Evolutionary conservation across 2,797 vertebrate species (phyloP), one percentile per base, ranked within the genome.

Genomic region (Melanotaenia parkinsoni): DNA sequence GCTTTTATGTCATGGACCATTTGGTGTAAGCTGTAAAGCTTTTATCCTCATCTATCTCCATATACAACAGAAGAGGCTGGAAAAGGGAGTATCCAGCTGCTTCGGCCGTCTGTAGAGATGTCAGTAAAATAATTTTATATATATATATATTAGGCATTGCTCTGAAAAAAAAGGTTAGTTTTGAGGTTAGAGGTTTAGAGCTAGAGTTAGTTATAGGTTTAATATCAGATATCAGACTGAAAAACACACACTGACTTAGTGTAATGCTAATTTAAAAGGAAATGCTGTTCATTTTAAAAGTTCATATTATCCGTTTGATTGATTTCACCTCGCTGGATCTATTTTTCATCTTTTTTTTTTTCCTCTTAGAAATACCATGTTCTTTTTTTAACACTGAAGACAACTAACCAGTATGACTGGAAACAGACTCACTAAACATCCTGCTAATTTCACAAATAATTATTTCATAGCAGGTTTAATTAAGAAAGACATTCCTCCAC

Each of bases 11-110:
- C 85, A 82, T 69, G 72, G 71, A 61, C 80, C 77, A 84, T 90
- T 85, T 87, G 79, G 58, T 89, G 70, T 58, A 56, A 72, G 86
- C 79, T 38, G 82, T 83, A 85, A 91, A 88, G 78, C 74, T 76
- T 82, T 87, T 81, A 84, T 82, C 80, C 83, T 83, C 85, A 79
- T 88, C 82, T 88, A 84, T 85, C 81, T 82, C 70, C 75, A 75
- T 54, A 11, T 72, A 74, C 65, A 77, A 28, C 60, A 63, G 51
- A 82, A 64, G 58, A 84, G 77, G 80, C 74, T 84, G 72, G 63
- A 66, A 69, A 74, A 65, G 65, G 40, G 54, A 54, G 67, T n/a
- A 30, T 73, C 56, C 51, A 70, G 73, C 68, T 76, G 56, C 60
- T 78, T 60, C 61, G 40, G 66, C 28, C 56, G 58, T 61, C 74